phyloP scores from a whole-genome alignment of 2,113 vertebrate species.

The Macrotus californicus region DNA sequence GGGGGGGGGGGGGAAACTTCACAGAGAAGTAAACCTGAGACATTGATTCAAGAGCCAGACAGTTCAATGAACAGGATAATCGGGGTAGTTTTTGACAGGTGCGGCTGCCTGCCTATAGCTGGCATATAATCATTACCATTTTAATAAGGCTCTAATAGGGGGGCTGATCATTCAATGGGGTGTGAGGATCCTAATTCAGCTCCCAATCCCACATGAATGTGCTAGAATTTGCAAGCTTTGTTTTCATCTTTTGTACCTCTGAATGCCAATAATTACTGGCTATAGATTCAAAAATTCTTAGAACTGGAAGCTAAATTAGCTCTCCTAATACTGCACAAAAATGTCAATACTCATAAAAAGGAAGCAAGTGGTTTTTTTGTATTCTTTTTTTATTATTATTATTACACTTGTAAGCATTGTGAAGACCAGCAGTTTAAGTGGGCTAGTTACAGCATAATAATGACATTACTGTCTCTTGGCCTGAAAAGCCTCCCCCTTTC shows the following conservation, averaged over 20 bases:
- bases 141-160: slow-evolving; percentile 89
- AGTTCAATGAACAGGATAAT: slow-evolving; percentile 86
- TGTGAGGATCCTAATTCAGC: slow-evolving; percentile 87
- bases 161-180: slow-evolving; percentile 87
- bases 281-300: slow-evolving; percentile 89
- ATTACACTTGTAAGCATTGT: slow-evolving; percentile 81
- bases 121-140: slow-evolving; percentile 88
- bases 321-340: slow-evolving; percentile 87
- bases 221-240: slow-evolving; percentile 87
- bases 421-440: slow-evolving; percentile 83
- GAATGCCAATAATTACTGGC: slow-evolving; percentile 90
- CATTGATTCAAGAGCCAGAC: slow-evolving; percentile 80
- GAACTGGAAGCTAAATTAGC: slow-evolving; percentile 88
- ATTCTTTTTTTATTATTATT: slow-evolving; percentile 76
- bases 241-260: slow-evolving; percentile 87
- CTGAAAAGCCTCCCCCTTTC: slow-evolving; percentile 45
- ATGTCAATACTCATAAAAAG: slow-evolving; percentile 86
- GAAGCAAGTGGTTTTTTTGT: slow-evolving; percentile 81
- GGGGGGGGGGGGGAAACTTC: slow-evolving; percentile 67
- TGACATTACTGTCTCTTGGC: slow-evolving; percentile 76
- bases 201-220: slow-evolving; percentile 89
- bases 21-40: slow-evolving; percentile 84
- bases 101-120: slow-evolving; percentile 84
- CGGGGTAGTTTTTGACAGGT: slow-evolving; percentile 87
- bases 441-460: slow-evolving; percentile 82